Conservation (phyloP, 1,140 invertebrate species). For the Calliphora vicina region DNA sequence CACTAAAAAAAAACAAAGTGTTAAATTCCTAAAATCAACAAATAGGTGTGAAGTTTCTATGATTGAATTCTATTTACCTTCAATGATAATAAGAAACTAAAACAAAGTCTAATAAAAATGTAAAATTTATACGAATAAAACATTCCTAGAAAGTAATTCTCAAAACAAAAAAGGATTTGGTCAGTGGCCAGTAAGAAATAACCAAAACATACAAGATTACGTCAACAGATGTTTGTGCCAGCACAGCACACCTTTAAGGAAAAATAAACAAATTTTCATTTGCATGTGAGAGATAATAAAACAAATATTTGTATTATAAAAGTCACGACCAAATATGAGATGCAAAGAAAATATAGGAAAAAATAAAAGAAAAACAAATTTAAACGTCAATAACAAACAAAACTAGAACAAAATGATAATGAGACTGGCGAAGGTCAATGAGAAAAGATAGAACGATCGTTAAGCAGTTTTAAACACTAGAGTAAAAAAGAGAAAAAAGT, state of each 20-base stretch:
- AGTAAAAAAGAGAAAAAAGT: too few species aligned
- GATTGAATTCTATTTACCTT: neutral
- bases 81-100: too few species aligned
- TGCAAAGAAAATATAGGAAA: neutral
- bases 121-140: too few species aligned
- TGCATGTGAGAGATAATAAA: neutral
- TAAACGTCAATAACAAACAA: too few species aligned
- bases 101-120: too few species aligned
- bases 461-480: too few species aligned
- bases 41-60: neutral
- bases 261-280: conserved; percentile 23
- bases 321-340: neutral
- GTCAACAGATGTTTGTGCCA: conserved; percentile 10
- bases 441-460: too few species aligned
- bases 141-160: neutral
- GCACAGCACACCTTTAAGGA: conserved; percentile 19
- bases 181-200: neutral
- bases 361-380: too few species aligned
- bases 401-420: too few species aligned
- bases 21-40: neutral
- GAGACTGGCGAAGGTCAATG: too few species aligned
- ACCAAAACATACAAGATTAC: neutral
- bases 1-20: too few species aligned
- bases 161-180: neutral
- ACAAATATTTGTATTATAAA: neutral